Evolutionary conservation across 1,140 invertebrate species (phyloP).

Genomic region (Phymorhynchus buccinoides): DNA sequence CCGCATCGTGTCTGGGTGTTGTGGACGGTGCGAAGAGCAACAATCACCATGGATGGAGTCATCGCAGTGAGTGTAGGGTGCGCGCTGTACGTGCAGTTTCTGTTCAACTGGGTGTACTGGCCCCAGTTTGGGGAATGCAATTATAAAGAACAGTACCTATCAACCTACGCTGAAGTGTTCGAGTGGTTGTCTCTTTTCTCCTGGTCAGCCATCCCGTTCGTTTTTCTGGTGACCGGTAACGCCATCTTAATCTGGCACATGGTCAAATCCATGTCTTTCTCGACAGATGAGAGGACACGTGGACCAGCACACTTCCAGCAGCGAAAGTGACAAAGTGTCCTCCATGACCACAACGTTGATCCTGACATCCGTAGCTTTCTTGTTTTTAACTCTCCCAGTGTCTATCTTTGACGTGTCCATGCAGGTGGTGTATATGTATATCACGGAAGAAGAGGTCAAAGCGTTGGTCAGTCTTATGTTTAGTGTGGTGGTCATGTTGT

Average conservation of each 20-base stretch:
- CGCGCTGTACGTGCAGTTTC: background rate
- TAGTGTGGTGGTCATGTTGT: no score
- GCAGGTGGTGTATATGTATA: no score
- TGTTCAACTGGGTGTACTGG: background rate
- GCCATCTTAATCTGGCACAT: background rate
- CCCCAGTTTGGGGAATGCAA: background rate
- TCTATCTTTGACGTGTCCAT: background rate
- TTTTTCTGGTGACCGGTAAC: no score
- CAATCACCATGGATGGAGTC: background rate
- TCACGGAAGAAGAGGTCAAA: no score
- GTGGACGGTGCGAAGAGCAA: background rate
- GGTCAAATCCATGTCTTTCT: background rate
- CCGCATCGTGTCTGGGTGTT: background rate
- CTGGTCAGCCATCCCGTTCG: background rate
- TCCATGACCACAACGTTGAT: background rate
- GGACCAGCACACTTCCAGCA: background rate
- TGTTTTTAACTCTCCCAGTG: background rate
- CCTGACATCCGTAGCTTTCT: background rate
- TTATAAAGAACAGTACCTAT: background rate
- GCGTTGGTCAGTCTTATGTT: no score
- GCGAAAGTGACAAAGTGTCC: background rate
- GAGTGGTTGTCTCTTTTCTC: background rate
- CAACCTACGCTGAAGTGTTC: background rate
- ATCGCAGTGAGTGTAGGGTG: background rate
- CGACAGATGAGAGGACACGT: background rate